Base-by-base conservation (phyloP, 2,888 invertebrate genomes). In the Sussaba pulchella region DNA sequence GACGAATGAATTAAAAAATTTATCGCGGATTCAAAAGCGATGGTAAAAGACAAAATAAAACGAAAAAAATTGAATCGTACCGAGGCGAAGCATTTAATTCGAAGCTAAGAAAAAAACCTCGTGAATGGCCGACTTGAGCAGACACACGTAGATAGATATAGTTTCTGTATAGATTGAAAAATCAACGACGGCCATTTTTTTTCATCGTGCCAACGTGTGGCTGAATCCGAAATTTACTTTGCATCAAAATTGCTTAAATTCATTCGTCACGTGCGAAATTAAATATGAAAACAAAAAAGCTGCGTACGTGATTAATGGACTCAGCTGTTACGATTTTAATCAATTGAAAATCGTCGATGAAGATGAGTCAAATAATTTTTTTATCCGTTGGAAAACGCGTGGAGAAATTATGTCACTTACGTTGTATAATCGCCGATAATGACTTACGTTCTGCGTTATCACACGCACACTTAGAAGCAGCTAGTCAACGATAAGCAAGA, bases 401-500 rank as follows among this genome's bases (percentile, higher is more conserved):
- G n/a, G 54, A 17, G 17, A 10, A 57, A 17, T n/a, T n/a, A n/a
- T n/a, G 31, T 12, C 59, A 52, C 52, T 57, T 59, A 66, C 14
- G n/a, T n/a, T 57, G 24, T 71, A 66, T 71, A 45, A 78, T 78
- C 66, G 71, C 54, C 74, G 78, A 78, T 63, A 52, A 69, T 47
- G 45, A 70, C 47, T 41, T 54, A 61, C 41, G 21, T 73, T 78
- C 50, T 59, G 67, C 73, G 66, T 82, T 82, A 39, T 45, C 67
- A 73, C 57, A 66, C 74, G 74, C 79, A 75, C 78, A 78, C 82
- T 83, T 81, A 82, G 81, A 83, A 79, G 85, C 76, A 83, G 83
- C 88, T 88, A 88, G 88, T 88, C 88, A 88, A 82, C 50, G 75
- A 80, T 74, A 74, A 78, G 78, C 64, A 57, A 45, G 19, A 26